Percentiles rank a stretch among this genome's conserved stretches.
phyloP scores from a whole-genome alignment of 2,797 vertebrate genomes.

The Onychomys torridus region DNA sequence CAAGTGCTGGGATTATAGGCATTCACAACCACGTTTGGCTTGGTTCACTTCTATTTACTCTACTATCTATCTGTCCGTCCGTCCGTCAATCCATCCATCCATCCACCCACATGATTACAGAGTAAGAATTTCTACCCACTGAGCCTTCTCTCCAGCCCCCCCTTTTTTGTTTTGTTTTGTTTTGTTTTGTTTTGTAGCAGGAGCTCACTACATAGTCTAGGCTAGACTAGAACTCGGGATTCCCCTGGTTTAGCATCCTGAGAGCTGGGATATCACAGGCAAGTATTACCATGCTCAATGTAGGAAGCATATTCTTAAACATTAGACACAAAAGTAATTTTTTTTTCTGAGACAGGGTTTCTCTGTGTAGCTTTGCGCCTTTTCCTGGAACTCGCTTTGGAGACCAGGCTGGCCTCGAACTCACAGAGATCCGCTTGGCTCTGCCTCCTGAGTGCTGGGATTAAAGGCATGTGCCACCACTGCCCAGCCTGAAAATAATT shows the following conservation, averaged over 20 bases:
- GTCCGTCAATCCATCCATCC: neutral
- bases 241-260: too few species aligned
- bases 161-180: neutral
- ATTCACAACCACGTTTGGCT: neutral
- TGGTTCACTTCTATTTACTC: neutral
- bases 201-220: neutral
- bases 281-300: too few species aligned
- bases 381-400: too few species aligned
- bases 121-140: neutral
- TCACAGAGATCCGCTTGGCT: too few species aligned
- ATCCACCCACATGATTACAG: neutral
- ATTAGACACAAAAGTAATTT: neutral
- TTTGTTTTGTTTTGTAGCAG: neutral
- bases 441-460: too few species aligned
- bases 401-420: too few species aligned
- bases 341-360: too few species aligned
- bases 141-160: neutral
- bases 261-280: neutral
- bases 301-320: constrained; percentile 19
- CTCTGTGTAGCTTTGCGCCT: too few species aligned
- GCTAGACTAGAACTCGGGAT: neutral
- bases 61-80: neutral
- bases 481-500: neutral
- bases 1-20: neutral
- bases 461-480: too few species aligned